Conservation (phyloP, 2,888 invertebrate genomes). For the Leptinotarsa haldemani region DNA sequence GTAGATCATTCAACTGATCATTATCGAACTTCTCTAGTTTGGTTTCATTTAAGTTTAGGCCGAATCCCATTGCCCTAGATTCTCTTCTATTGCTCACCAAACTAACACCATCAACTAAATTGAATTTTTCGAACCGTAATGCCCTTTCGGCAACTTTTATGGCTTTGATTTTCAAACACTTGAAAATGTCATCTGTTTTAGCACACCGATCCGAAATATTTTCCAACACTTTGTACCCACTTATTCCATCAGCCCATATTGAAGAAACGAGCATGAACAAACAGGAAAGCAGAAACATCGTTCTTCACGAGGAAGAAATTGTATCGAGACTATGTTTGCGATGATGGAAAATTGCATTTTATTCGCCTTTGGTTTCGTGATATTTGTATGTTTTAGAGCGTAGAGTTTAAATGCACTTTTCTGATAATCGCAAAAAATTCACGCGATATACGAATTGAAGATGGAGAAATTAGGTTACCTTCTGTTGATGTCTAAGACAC, state of each 20-base stretch:
- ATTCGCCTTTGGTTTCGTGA: constrained; percentile 37
- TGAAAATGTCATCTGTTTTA: constrained; percentile 72
- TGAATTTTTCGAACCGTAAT: constrained; percentile 72
- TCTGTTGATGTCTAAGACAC: not conserved
- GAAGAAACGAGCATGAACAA: constrained; percentile 22
- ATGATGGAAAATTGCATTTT: constrained; percentile 33
- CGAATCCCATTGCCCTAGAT: constrained; percentile 39
- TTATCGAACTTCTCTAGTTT: constrained; percentile 72
- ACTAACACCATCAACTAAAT: constrained; percentile 73
- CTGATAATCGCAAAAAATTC: constrained; percentile 27
- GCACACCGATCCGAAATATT: constrained; percentile 74
- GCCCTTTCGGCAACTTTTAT: constrained; percentile 76
- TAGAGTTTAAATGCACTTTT: constrained; percentile 34
- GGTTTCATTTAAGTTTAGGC: constrained; percentile 57
- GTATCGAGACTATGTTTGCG: constrained; percentile 17
- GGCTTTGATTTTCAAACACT: constrained; percentile 79
- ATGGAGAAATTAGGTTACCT: constrained; percentile 30
- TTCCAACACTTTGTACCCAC: constrained; percentile 32
- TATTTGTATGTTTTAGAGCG: constrained; percentile 44
- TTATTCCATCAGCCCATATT: constrained; percentile 24
- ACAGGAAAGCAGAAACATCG: constrained; percentile 20
- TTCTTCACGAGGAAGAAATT: constrained; percentile 22
- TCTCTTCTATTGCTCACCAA: constrained; percentile 66
- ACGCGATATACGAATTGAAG: constrained; percentile 29
- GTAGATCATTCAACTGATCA: constrained; percentile 72